Evolutionary conservation across 2,113 vertebrate genomes (phyloP).

Genomic region (Semnornis frantzii): DNA sequence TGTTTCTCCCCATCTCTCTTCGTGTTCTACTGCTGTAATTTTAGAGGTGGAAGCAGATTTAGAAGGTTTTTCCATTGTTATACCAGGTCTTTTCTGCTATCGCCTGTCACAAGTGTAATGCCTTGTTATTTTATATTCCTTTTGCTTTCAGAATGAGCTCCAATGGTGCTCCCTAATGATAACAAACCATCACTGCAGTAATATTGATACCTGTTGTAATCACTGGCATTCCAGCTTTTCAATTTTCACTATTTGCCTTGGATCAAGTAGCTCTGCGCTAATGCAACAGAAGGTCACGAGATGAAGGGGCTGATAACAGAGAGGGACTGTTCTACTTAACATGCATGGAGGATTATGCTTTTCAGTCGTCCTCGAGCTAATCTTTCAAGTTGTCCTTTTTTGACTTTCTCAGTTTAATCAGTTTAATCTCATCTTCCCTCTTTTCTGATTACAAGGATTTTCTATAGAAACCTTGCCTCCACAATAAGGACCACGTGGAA

Average conservation of each 20-base stretch:
- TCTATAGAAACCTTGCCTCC: slow-evolving; percentile 75
- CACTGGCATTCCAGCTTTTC: slow-evolving; percentile 74
- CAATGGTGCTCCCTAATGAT: slow-evolving; percentile 73
- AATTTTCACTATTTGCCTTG: slow-evolving; percentile 75
- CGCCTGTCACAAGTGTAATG: slow-evolving; percentile 10
- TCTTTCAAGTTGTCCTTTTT: slow-evolving; percentile 87
- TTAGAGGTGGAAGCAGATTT: slow-evolving; percentile 27
- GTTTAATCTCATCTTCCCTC: slow-evolving; percentile 83
- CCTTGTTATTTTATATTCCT: slow-evolving; percentile 53
- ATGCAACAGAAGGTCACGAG: slow-evolving; percentile 78
- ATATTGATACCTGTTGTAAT: slow-evolving; percentile 80
- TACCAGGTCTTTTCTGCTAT: slow-evolving; percentile 22
- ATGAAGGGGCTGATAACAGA: slow-evolving; percentile 76
- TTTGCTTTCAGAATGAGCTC: slow-evolving; percentile 60
- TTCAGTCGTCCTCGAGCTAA: slow-evolving; percentile 74
- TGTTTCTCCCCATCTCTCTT: not conserved
- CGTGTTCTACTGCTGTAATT: not conserved
- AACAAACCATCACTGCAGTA: slow-evolving; percentile 70
- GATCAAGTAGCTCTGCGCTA: slow-evolving; percentile 75
- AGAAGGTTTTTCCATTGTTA: slow-evolving; percentile 28
- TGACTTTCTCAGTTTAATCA: slow-evolving; percentile 87
- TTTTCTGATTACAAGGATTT: slow-evolving; percentile 85
- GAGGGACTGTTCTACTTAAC: slow-evolving; percentile 73
- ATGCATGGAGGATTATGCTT: slow-evolving; percentile 76
- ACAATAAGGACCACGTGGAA: slow-evolving; percentile 76